Conservation (phyloP, 1,140 invertebrate species). For the Diorhabda elongata region DNA sequence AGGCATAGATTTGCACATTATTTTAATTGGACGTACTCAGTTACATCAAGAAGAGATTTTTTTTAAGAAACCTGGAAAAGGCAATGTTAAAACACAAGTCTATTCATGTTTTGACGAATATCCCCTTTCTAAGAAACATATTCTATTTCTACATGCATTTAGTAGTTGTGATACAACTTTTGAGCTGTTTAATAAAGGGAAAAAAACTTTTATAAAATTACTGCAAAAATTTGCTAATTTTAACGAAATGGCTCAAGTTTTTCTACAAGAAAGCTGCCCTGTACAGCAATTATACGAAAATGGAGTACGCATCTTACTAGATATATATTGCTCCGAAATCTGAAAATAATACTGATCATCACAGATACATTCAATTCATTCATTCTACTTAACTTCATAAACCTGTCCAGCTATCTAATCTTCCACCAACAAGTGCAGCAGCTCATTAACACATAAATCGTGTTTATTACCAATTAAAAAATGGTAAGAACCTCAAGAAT, state of each 20-base stretch:
- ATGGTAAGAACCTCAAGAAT: too few species aligned
- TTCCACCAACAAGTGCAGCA: too few species aligned
- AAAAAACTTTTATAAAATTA: background rate
- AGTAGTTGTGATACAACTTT: too few species aligned
- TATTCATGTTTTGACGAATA: conserved; percentile 26
- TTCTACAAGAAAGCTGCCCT: background rate
- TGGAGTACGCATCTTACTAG: background rate
- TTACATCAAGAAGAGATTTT: conserved; percentile 10
- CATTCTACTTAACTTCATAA: too few species aligned
- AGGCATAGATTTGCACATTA: conserved; percentile 45
- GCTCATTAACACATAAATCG: too few species aligned
- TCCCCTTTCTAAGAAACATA: conserved; percentile 1
- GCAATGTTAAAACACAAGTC: conserved; percentile 38
- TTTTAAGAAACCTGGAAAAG: conserved; percentile 22
- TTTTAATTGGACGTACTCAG: conserved; percentile 42
- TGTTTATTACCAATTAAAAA: background rate
- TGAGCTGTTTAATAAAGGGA: background rate
- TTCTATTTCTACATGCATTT: background rate
- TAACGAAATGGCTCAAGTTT: background rate
- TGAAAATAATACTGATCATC: background rate
- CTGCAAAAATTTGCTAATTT: conserved; percentile 5
- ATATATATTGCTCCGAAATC: conserved; percentile 3
- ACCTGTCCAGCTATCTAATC: too few species aligned
- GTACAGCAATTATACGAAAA: background rate
- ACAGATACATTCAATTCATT: too few species aligned